These are phyloP conservation scores for Ellobius talpinus DNA, from an alignment of 2,113 vertebrate genomes.

Conservation along the genomic window DNA sequence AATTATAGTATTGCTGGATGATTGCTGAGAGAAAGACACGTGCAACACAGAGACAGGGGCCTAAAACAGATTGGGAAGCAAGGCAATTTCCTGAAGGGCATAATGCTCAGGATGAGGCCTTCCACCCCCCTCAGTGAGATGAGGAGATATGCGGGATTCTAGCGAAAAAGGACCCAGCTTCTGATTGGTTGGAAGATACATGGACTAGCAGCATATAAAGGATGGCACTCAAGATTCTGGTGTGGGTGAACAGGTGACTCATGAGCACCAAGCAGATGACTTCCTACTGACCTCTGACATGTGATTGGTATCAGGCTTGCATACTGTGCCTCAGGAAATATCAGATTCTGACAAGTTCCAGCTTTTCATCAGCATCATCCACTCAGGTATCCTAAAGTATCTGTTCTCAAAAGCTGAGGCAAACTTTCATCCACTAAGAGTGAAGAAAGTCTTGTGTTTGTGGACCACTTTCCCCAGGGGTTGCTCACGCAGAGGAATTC, in stretches of 20 bases:
- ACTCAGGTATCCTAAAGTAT: conserved; percentile 57
- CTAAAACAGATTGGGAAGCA: neutral
- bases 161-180: neutral
- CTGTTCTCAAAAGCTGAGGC: conserved; percentile 80
- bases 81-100: neutral
- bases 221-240: neutral
- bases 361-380: conserved; percentile 56
- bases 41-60: neutral
- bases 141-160: neutral
- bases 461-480: conserved; percentile 72
- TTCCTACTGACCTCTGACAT: neutral
- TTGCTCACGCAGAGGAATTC: conserved; percentile 61
- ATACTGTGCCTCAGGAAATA: neutral
- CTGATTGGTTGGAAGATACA: neutral
- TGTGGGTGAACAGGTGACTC: neutral
- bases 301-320: neutral
- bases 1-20: neutral
- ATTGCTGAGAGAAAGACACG: neutral
- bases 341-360: neutral
- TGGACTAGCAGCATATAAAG: neutral
- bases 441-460: conserved; percentile 38
- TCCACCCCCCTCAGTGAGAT: neutral
- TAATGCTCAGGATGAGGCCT: neutral
- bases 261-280: accelerated
- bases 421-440: conserved; percentile 78